phyloP scores from a whole-genome alignment of 2,888 invertebrate genomes.

The Lottia scabra region DNA sequence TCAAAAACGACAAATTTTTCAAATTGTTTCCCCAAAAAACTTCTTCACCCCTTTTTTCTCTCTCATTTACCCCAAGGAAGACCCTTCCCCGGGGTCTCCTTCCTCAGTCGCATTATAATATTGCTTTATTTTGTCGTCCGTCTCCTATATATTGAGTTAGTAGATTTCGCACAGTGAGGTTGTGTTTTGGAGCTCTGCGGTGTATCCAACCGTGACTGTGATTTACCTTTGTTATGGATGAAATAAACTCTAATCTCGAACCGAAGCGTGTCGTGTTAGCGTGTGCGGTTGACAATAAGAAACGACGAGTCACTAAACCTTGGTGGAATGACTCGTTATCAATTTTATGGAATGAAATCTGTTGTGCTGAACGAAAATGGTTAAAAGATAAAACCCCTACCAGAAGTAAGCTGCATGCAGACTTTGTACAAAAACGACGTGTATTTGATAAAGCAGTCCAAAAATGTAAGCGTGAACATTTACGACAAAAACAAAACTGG shows the following conservation, averaged over 20 bases:
- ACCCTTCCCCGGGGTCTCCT: too few species aligned
- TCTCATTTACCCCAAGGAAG: too few species aligned
- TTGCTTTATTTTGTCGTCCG: too few species aligned
- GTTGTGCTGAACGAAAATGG: not conserved
- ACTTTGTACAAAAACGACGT: not conserved
- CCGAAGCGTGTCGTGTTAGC: not conserved
- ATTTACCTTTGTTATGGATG: too few species aligned
- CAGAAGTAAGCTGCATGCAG: not conserved
- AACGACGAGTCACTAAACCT: not conserved
- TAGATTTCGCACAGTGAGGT: too few species aligned
- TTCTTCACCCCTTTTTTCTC: too few species aligned
- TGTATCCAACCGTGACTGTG: too few species aligned
- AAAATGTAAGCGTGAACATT: not conserved
- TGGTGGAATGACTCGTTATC: constrained; percentile 3
- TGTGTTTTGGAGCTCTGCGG: too few species aligned
- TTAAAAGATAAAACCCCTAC: not conserved
- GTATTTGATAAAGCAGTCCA: constrained; percentile 1
- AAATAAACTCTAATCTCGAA: not conserved
- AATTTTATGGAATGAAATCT: not conserved
- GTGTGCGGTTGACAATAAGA: not conserved
- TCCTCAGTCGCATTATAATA: too few species aligned
- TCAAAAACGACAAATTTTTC: too few species aligned
- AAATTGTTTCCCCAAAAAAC: too few species aligned
- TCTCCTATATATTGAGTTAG: too few species aligned
- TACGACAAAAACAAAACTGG: not conserved